Evolutionary conservation across 2,113 vertebrate species (phyloP).

Genomic region (Mustela nigripes): DNA sequence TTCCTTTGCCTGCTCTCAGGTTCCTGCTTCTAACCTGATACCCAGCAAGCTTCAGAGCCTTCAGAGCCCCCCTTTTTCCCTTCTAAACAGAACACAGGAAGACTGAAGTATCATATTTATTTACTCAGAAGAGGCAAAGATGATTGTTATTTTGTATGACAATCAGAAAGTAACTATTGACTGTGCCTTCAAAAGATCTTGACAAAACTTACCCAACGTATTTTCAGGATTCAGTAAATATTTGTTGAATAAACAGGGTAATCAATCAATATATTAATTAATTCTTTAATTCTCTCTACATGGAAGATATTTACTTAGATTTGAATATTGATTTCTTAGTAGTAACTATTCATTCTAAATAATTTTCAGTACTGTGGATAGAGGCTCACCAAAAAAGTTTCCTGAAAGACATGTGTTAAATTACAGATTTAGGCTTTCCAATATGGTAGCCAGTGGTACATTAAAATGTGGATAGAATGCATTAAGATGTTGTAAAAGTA

Average conservation of each 20-base stretch:
- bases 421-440: neutral
- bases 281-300: neutral
- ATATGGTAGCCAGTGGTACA: neutral
- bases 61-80: neutral
- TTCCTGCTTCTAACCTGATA: neutral
- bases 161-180: neutral
- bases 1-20: neutral
- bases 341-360: neutral
- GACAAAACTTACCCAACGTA: neutral
- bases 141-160: neutral
- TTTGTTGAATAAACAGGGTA: neutral
- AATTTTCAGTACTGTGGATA: neutral
- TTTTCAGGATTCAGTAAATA: conserved; percentile 3
- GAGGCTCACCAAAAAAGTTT: neutral
- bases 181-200: neutral
- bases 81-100: neutral
- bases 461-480: neutral
- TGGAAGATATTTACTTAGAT: neutral
- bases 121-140: neutral
- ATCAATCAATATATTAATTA: neutral
- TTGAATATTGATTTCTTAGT: neutral
- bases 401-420: neutral
- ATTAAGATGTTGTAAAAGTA: neutral
- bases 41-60: neutral
- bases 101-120: neutral